Evolutionary conservation across 35 echinoderm and acorn worm genomes (phyloP).

Genomic region (Apostichopus parvimensis): DNA sequence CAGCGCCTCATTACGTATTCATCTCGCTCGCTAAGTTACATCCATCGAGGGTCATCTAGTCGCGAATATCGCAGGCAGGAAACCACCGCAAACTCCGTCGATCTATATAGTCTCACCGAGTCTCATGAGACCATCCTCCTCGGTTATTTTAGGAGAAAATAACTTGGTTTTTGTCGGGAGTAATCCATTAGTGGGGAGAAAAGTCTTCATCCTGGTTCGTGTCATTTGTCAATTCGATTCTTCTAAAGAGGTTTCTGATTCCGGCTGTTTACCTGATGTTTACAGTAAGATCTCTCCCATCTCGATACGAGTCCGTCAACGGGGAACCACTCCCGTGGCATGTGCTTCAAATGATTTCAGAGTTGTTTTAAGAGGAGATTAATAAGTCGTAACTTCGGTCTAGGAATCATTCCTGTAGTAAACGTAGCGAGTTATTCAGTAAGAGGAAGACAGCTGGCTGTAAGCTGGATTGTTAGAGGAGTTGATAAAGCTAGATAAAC

Average conservation of each 20-base stretch:
- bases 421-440: no score
- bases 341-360: no score
- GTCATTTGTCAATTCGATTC: neutral
- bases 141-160: neutral
- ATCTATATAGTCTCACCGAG: neutral
- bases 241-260: neutral
- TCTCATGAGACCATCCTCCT: neutral
- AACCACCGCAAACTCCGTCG: neutral
- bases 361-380: no score
- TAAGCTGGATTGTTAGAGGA: no score
- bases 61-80: neutral
- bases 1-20: neutral
- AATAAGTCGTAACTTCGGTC: no score
- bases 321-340: neutral
- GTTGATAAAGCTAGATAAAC: no score
- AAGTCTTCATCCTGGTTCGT: neutral
- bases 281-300: neutral
- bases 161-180: neutral
- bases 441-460: no score
- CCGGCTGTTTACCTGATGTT: neutral
- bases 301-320: neutral
- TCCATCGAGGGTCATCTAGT: neutral
- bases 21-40: neutral
- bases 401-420: no score
- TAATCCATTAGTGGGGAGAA: neutral